Conservation (phyloP, 2,797 vertebrate genomes). For the Chiroxiphia lanceolata region DNA sequence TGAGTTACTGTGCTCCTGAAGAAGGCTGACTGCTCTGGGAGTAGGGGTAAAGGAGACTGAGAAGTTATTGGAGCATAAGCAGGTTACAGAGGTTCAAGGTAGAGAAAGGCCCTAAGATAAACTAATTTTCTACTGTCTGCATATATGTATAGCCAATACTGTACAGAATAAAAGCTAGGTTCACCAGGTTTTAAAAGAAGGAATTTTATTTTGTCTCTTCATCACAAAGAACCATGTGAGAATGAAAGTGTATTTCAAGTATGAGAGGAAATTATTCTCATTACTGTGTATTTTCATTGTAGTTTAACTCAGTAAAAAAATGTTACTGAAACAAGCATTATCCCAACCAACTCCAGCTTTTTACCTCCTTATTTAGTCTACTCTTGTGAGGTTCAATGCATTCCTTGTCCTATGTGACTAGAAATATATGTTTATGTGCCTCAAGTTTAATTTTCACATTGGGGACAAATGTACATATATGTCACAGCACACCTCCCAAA, state of each 20-base stretch:
- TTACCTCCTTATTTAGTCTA: not conserved
- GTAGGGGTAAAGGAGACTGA: not conserved
- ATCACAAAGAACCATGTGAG: not conserved
- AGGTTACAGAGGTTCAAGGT: not conserved
- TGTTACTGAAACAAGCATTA: not conserved
- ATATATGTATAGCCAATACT: not conserved
- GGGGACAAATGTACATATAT: not conserved
- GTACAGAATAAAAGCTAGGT: not conserved
- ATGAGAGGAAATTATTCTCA: not conserved
- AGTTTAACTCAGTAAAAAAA: not conserved
- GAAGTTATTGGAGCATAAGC: not conserved
- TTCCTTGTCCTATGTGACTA: not conserved
- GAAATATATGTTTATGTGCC: not conserved
- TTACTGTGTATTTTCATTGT: not conserved
- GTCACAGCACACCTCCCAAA: not conserved
- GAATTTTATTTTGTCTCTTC: not conserved
- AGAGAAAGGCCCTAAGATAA: not conserved
- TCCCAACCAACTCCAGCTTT: not conserved
- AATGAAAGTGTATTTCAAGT: not conserved
- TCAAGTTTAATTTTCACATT: not conserved
- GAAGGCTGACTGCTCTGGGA: not conserved
- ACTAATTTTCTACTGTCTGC: not conserved
- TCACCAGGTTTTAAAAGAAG: not conserved
- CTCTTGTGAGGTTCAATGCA: not conserved
- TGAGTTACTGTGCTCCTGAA: not conserved